A percentile compares a stretch with the other conserved stretches of the same genome.
Conservation (phyloP, 2,797 vertebrate species). For the Sparidentex hasta region DNA sequence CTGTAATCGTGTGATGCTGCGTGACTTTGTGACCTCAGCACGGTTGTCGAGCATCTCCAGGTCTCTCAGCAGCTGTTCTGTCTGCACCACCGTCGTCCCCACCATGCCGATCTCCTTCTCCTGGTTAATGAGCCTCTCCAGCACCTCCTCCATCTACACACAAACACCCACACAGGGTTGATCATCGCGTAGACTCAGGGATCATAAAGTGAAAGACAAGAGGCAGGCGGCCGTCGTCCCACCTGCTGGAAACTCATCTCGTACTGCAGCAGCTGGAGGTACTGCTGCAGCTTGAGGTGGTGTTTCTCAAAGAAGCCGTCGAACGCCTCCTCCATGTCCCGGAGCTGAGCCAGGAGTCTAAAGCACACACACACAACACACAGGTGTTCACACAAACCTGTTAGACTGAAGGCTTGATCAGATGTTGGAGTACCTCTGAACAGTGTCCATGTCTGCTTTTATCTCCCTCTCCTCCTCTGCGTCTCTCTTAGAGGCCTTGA, state of each 20-base stretch:
- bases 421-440: constrained; percentile 87
- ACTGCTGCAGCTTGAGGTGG: constrained; percentile 96
- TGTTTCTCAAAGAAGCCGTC: constrained; percentile 99
- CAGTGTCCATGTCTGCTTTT: constrained; percentile 91
- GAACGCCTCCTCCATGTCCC: constrained; percentile 97
- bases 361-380: constrained; percentile 39
- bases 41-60: constrained; percentile 87
- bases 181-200: neutral
- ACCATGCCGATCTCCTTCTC: constrained; percentile 86
- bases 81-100: constrained; percentile 87
- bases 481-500: constrained; percentile 81
- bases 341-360: constrained; percentile 93
- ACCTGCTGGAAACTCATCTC: constrained; percentile 96
- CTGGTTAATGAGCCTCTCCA: constrained; percentile 87
- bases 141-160: constrained; percentile 88
- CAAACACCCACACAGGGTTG: constrained; percentile 7
- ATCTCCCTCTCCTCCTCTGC: constrained; percentile 83
- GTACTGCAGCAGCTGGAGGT: constrained; percentile 93
- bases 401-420: neutral
- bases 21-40: constrained; percentile 87
- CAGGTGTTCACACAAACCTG: neutral
- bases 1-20: neutral
- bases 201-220: too few relatives aligned
- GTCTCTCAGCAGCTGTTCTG: constrained; percentile 91
- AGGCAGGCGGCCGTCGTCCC: constrained; percentile 16